Evolutionary conservation across 2,113 vertebrate genomes (phyloP).

Genomic region (Hippocampus comes): DNA sequence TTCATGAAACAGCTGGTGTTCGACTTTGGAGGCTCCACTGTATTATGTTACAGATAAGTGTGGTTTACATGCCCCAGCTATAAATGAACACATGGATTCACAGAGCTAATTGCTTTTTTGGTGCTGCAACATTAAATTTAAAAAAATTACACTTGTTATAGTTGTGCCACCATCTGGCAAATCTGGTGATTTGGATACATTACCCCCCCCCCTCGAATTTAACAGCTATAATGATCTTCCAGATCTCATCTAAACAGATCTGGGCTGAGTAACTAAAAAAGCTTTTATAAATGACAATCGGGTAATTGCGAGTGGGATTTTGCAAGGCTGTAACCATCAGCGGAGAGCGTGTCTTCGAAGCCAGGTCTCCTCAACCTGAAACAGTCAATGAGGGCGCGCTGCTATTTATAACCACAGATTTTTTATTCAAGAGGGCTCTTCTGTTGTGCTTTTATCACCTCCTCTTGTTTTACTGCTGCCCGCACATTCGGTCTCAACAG

Average conservation of each 20-base stretch:
- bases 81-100: not conserved
- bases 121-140: not conserved
- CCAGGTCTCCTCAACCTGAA: slow-evolving; percentile 55
- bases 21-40: not conserved
- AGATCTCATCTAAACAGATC: slow-evolving; percentile 13
- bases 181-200: slow-evolving; percentile 2
- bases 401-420: slow-evolving; percentile 75
- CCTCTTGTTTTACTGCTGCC: slow-evolving; percentile 27
- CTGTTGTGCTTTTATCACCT: slow-evolving; percentile 58
- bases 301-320: slow-evolving; percentile 13
- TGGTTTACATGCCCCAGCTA: not conserved
- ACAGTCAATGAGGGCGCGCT: slow-evolving; percentile 55
- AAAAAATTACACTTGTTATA: not conserved
- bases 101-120: not conserved
- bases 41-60: not conserved
- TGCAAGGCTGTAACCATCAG: slow-evolving; percentile 17
- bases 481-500: slow-evolving; percentile 45
- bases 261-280: slow-evolving; percentile 8
- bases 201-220: not conserved
- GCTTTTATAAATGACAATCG: not conserved
- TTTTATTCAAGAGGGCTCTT: slow-evolving; percentile 73
- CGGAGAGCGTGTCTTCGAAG: slow-evolving; percentile 26
- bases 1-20: not conserved
- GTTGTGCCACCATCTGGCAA: not conserved
- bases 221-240: too few relatives aligned